Evolutionary conservation across 2,113 vertebrate genomes (phyloP).

Genomic region (Ochotona princeps): DNA sequence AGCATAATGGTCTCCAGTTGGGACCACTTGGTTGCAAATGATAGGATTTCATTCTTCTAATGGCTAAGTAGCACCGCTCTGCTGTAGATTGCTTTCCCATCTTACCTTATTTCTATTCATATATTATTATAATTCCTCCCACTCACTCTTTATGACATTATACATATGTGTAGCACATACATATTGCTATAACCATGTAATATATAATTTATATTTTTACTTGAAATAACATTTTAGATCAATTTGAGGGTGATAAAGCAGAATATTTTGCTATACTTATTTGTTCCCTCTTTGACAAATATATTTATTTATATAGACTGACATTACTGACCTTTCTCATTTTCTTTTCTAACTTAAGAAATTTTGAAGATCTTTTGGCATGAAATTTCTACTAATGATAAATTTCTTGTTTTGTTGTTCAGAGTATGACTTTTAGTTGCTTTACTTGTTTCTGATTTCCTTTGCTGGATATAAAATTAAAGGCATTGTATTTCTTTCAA

Average conservation of each 20-base stretch:
- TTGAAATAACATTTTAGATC: neutral
- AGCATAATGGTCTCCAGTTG: too few species aligned
- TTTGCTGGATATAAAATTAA: conserved; percentile 2
- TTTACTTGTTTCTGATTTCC: conserved; percentile 32
- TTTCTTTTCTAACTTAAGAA: neutral
- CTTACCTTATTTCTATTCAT: too few species aligned
- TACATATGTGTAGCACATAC: neutral
- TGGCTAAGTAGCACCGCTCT: too few species aligned
- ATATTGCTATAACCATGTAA: neutral
- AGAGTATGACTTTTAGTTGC: neutral
- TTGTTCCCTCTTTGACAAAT: neutral
- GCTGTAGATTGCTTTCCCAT: too few species aligned
- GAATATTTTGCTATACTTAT: neutral
- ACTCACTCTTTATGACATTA: neutral
- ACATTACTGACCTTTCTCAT: neutral
- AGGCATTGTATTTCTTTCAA: neutral
- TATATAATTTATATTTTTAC: neutral
- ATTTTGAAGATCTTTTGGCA: neutral
- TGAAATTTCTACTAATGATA: neutral
- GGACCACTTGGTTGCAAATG: too few species aligned
- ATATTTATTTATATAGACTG: neutral
- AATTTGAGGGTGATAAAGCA: neutral
- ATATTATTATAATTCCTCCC: neutral
- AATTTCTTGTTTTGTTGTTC: neutral
- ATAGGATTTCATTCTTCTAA: too few species aligned